Evolutionary conservation across 2,113 vertebrate species (phyloP).

Genomic region (Monopterus albus): DNA sequence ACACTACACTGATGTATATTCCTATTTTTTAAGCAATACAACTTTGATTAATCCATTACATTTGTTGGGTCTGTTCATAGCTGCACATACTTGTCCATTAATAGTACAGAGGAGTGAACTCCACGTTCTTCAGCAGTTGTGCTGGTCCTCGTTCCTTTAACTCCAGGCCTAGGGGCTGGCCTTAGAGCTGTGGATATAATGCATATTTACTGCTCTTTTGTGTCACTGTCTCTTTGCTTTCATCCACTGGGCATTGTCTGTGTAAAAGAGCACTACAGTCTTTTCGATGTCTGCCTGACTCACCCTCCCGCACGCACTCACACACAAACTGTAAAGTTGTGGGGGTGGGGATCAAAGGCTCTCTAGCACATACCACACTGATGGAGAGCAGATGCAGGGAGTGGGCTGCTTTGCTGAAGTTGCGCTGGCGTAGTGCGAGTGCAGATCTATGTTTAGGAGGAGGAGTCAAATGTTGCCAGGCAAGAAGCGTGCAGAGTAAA

Average conservation of each 20-base stretch:
- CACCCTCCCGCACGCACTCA: slow-evolving; percentile 23
- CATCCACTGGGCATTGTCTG: slow-evolving; percentile 66
- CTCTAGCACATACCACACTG: slow-evolving; percentile 81
- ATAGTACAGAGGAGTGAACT: slow-evolving; percentile 50
- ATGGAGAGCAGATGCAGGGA: slow-evolving; percentile 84
- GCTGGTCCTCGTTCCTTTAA: too few relatives aligned
- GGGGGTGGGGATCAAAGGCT: slow-evolving; percentile 77
- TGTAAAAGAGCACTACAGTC: slow-evolving; percentile 59
- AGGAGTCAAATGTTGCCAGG: slow-evolving; percentile 64
- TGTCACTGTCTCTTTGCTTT: slow-evolving; percentile 64
- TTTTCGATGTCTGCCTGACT: slow-evolving; percentile 66
- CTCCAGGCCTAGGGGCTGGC: slow-evolving; percentile 37
- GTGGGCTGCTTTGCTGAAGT: slow-evolving; percentile 70
- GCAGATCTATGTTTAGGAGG: slow-evolving; percentile 69
- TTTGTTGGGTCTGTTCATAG: slow-evolving; percentile 49
- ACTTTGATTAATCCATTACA: slow-evolving; percentile 29
- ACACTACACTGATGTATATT: slow-evolving; percentile 6
- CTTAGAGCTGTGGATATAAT: slow-evolving; percentile 61
- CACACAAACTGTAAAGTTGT: slow-evolving; percentile 34
- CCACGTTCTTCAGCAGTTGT: slow-evolving; percentile 50
- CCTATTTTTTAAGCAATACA: slow-evolving; percentile 32
- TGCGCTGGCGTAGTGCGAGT: slow-evolving; percentile 52
- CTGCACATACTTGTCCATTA: slow-evolving; percentile 54
- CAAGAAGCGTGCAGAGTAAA: slow-evolving; percentile 58
- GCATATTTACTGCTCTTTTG: slow-evolving; percentile 75